Percentiles rank a stretch among this genome's conserved stretches.
Conservation (phyloP, 2,888 invertebrate genomes). For the Prenolepis imparis region DNA sequence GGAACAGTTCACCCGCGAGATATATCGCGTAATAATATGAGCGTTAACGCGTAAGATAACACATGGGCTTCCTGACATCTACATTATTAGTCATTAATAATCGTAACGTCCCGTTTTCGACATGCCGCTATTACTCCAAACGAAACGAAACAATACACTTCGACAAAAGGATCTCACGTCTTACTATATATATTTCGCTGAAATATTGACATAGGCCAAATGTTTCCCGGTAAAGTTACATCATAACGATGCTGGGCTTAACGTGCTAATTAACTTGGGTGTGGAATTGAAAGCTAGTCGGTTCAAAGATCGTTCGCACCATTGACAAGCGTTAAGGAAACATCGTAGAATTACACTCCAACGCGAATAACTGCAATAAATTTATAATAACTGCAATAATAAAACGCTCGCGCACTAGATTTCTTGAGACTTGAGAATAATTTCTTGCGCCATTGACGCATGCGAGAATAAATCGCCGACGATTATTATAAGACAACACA, state of each 20-base stretch:
- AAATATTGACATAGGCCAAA: slow-evolving; percentile 34
- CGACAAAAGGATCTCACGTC: neutral
- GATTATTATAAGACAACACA: slow-evolving; percentile 33
- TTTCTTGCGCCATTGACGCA: slow-evolving; percentile 2
- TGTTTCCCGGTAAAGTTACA: slow-evolving; percentile 11
- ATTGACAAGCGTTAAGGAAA: slow-evolving; percentile 30
- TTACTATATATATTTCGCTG: slow-evolving; percentile 7
- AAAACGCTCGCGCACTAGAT: slow-evolving; percentile 9
- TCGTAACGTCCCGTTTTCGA: slow-evolving; percentile 4
- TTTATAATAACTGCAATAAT: neutral
- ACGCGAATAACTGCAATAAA: slow-evolving; percentile 40
- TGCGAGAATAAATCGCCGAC: slow-evolving; percentile 1
- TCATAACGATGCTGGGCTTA: slow-evolving; percentile 29
- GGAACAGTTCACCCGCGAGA: neutral
- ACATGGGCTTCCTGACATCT: slow-evolving; percentile 21
- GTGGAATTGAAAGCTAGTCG: slow-evolving; percentile 40
- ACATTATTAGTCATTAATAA: slow-evolving; percentile 52
- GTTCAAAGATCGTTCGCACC: slow-evolving; percentile 3
- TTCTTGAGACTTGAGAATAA: slow-evolving; percentile 19
- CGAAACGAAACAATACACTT: slow-evolving; percentile 18
- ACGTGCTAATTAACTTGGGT: slow-evolving; percentile 50
- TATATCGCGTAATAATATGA: slow-evolving; percentile 41
- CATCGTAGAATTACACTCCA: slow-evolving; percentile 32
- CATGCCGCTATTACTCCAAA: slow-evolving; percentile 4
- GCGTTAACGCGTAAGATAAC: slow-evolving; percentile 41